Evolutionary conservation across 2,113 vertebrate species (phyloP).

Genomic region (Labeo catla): DNA sequence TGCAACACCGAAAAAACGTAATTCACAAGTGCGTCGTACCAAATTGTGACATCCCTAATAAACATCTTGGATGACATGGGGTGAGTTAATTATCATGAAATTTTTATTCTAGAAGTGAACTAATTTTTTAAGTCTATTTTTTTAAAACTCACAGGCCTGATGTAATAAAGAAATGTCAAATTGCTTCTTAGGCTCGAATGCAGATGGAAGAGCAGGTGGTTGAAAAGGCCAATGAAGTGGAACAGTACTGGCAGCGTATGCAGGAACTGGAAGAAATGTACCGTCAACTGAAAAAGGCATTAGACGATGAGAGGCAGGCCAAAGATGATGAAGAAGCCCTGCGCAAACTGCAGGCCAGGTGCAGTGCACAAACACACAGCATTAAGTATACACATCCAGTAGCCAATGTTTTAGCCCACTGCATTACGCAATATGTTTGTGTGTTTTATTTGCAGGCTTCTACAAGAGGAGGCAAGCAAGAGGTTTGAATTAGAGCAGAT

Average conservation of each 20-base stretch:
- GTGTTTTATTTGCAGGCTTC: conserved; percentile 73
- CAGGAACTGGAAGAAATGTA: conserved; percentile 94
- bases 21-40: no score
- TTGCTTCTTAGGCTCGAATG: conserved; percentile 83
- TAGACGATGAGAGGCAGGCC: conserved; percentile 89
- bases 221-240: conserved; percentile 91
- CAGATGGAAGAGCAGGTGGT: conserved; percentile 95
- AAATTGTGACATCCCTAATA: no score
- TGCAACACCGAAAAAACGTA: no score
- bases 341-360: conserved; percentile 91
- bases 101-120: no score
- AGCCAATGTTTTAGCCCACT: not conserved
- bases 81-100: no score
- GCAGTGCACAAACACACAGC: not conserved
- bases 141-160: not conserved
- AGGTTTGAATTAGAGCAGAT: conserved; percentile 87
- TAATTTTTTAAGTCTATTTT: no score
- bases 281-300: conserved; percentile 85
- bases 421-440: conserved; percentile 3
- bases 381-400: not conserved
- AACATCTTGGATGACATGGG: no score
- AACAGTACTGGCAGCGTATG: conserved; percentile 91
- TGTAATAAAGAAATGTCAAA: not conserved
- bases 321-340: conserved; percentile 91
- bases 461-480: conserved; percentile 91